Conservation (phyloP, 2,888 invertebrate species). For the Nineta flava region DNA sequence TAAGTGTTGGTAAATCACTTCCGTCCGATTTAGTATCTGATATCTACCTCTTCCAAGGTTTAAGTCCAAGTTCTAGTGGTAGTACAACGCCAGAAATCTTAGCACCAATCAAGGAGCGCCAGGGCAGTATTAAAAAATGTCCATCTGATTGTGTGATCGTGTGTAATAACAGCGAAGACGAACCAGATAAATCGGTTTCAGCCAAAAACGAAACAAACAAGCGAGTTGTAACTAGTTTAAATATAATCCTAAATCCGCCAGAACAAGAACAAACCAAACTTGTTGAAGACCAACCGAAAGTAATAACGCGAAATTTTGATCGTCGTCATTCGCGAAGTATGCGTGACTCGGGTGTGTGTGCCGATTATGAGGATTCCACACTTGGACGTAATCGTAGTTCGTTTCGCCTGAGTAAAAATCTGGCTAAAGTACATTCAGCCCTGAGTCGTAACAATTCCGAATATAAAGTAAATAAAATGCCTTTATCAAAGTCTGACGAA, state of each 20-base stretch:
- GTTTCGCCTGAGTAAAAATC: constrained; percentile 5
- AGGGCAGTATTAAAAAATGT: constrained; percentile 14
- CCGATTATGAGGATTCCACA: constrained; percentile 6
- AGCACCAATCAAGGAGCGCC: constrained; percentile 37
- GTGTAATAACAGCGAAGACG: neutral
- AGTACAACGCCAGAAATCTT: constrained; percentile 41
- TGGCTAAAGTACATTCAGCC: constrained; percentile 6
- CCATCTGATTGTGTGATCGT: constrained; percentile 5
- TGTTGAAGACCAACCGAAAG: neutral
- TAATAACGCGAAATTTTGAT: constrained; percentile 1
- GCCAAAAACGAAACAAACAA: neutral
- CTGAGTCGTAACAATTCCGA: constrained; percentile 6
- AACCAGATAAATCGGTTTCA: neutral
- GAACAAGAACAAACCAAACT: neutral
- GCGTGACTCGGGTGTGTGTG: constrained; percentile 7
- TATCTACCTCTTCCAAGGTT: constrained; percentile 51
- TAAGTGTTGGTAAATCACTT: constrained; percentile 43
- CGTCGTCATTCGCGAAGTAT: constrained; percentile 6
- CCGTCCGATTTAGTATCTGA: constrained; percentile 56
- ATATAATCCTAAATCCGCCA: neutral
- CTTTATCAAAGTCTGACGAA: constrained; percentile 6
- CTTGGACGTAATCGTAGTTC: constrained; percentile 5
- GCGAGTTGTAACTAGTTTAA: neutral
- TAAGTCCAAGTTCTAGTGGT: constrained; percentile 40
- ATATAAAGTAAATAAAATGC: constrained; percentile 6